A percentile compares a stretch with the other conserved stretches of the same genome.
phyloP scores from a whole-genome alignment of 2,888 invertebrate species.

The Troides helena region DNA sequence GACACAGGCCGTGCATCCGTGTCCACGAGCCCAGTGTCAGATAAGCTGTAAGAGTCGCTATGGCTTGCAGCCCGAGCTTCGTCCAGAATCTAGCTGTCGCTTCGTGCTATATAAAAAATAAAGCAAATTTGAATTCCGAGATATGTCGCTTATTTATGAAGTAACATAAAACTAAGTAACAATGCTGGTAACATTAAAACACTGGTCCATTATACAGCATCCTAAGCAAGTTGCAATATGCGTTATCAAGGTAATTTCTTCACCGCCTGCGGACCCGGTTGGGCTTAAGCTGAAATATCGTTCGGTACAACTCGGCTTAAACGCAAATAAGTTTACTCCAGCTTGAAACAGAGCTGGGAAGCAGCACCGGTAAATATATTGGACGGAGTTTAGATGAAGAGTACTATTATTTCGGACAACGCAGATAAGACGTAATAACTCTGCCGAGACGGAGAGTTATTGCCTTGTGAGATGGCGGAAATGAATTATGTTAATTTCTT shows the following conservation, averaged over 20 bases:
- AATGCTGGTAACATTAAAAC: no score
- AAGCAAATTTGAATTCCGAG: no score
- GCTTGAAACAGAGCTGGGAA: neutral
- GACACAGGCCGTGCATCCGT: no score
- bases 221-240: slow-evolving; percentile 9
- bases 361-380: slow-evolving; percentile 11
- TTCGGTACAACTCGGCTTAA: slow-evolving; percentile 15
- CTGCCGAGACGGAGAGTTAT: neutral
- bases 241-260: slow-evolving; percentile 22
- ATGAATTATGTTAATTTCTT: no score
- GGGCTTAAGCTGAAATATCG: slow-evolving; percentile 22
- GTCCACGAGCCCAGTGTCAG: no score
- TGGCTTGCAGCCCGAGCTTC: no score
- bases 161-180: no score
- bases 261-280: slow-evolving; percentile 14
- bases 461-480: no score
- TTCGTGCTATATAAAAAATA: no score
- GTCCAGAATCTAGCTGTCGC: no score
- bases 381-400: slow-evolving; percentile 16
- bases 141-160: no score
- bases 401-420: slow-evolving; percentile 11
- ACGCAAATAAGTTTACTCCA: slow-evolving; percentile 26
- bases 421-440: slow-evolving; percentile 1
- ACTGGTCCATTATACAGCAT: neutral
- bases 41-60: no score